Conservation (phyloP, 2,888 invertebrate species). For the Drosophila aldrichi region DNA sequence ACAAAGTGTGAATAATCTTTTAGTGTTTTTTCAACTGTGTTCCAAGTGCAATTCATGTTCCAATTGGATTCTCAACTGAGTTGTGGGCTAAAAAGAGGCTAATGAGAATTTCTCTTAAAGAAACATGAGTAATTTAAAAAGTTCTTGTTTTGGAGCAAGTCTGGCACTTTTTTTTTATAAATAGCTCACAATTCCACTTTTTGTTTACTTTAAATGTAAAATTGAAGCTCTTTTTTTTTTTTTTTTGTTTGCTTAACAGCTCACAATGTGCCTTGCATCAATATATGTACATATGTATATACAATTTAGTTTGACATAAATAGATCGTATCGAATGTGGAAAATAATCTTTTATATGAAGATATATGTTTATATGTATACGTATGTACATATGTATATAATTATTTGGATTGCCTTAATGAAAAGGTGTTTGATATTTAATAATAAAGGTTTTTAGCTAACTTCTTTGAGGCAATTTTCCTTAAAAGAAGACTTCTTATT, state of each 20-base stretch:
- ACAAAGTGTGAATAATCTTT: conserved; percentile 47
- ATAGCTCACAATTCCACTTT: conserved; percentile 12
- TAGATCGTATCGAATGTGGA: conserved; percentile 20
- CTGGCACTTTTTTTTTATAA: conserved; percentile 5
- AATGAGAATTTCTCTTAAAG: background rate
- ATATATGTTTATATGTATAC: no score
- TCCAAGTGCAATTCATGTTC: conserved; percentile 2
- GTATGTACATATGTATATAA: background rate
- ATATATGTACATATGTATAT: conserved; percentile 13
- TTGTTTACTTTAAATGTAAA: conserved; percentile 24
- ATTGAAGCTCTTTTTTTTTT: conserved; percentile 3
- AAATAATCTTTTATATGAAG: background rate
- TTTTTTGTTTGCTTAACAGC: conserved; percentile 6
- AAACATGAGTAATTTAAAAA: background rate
- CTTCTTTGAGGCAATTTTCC: no score
- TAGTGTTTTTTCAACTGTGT: conserved; percentile 1
- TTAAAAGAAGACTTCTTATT: no score
- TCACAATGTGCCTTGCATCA: conserved; percentile 35
- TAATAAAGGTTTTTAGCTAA: background rate
- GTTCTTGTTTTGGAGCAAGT: background rate
- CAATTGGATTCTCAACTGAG: conserved; percentile 4
- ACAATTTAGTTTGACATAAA: conserved; percentile 38
- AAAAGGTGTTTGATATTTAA: background rate
- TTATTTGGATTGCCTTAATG: background rate
- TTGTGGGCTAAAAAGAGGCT: background rate